These are phyloP conservation scores for Maniola jurtina DNA, from an alignment of 1,140 invertebrate genomes.

Conservation along the genomic window DNA sequence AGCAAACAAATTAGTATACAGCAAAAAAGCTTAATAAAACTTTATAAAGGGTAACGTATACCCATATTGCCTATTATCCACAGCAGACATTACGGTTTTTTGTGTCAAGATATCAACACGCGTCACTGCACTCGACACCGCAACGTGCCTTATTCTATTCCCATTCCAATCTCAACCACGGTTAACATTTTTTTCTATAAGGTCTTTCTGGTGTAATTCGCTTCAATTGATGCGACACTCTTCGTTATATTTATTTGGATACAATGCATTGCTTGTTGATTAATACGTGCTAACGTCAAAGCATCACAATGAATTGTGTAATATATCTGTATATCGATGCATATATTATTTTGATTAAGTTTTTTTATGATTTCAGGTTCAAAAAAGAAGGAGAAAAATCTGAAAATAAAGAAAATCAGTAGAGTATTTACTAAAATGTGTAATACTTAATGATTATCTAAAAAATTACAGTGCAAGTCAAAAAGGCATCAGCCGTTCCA, in stretches of 20 bases:
- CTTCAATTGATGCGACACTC: slow-evolving; percentile 31
- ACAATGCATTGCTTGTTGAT: slow-evolving; percentile 25
- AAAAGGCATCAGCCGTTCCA: too few species aligned
- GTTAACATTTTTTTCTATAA: slow-evolving; percentile 49
- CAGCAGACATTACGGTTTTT: slow-evolving; percentile 21
- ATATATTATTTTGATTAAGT: too few species aligned
- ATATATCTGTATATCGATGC: too few species aligned
- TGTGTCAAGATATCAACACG: slow-evolving; percentile 30
- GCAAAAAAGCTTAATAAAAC: neutral
- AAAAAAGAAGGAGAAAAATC: too few species aligned
- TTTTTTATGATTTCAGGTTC: too few species aligned
- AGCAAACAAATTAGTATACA: too few species aligned
- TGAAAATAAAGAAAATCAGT: too few species aligned
- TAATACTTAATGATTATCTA: too few species aligned
- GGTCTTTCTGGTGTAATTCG: slow-evolving; percentile 34
- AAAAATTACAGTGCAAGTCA: too few species aligned
- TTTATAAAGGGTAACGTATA: slow-evolving; percentile 9
- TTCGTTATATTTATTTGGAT: neutral
- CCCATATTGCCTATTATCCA: slow-evolving; percentile 29
- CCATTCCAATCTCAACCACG: slow-evolving; percentile 52
- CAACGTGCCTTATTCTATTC: slow-evolving; percentile 53
- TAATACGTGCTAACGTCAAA: too few species aligned
- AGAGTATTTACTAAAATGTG: too few species aligned
- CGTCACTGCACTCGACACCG: slow-evolving; percentile 40
- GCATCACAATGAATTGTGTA: too few species aligned